phyloP scores from a whole-genome alignment of 2,797 vertebrate genomes.

The Tympanoctomys barrerae region DNA sequence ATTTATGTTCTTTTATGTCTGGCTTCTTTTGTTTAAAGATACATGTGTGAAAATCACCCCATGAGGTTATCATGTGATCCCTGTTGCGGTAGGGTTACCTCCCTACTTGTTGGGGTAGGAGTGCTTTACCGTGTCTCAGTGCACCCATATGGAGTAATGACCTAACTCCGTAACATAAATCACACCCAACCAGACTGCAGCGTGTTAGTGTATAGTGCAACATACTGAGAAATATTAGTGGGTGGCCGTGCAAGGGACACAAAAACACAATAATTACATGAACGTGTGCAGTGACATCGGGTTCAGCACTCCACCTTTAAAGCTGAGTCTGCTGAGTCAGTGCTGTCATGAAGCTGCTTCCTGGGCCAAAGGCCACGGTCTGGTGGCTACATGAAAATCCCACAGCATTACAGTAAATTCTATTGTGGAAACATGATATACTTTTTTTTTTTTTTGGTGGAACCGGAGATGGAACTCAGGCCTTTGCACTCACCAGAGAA shows the following conservation, averaged over 20 bases:
- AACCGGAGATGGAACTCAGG: too few relatives aligned
- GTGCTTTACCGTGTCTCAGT: not conserved
- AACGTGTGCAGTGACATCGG: too few relatives aligned
- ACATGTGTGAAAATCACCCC: not conserved
- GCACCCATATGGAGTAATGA: not conserved
- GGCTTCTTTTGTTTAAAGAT: not conserved
- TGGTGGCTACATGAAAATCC: not conserved
- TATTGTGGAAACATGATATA: not conserved
- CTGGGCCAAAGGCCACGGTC: not conserved
- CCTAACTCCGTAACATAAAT: not conserved
- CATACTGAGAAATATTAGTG: not conserved
- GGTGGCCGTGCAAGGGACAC: not conserved
- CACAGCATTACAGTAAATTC: not conserved
- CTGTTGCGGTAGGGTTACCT: not conserved
- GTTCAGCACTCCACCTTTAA: not conserved
- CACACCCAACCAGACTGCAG: not conserved
- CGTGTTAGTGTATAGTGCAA: not conserved
- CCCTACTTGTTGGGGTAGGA: not conserved
- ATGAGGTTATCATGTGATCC: not conserved
- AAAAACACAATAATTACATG: not conserved
- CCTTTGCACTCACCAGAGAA: too few relatives aligned
- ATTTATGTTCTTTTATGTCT: not conserved
- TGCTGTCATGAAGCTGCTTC: not conserved
- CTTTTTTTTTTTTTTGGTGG: not conserved
- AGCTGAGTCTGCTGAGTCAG: not conserved